Evolutionary conservation across 2,797 vertebrate genomes (phyloP).

Genomic region (Sebastes diploproa): DNA sequence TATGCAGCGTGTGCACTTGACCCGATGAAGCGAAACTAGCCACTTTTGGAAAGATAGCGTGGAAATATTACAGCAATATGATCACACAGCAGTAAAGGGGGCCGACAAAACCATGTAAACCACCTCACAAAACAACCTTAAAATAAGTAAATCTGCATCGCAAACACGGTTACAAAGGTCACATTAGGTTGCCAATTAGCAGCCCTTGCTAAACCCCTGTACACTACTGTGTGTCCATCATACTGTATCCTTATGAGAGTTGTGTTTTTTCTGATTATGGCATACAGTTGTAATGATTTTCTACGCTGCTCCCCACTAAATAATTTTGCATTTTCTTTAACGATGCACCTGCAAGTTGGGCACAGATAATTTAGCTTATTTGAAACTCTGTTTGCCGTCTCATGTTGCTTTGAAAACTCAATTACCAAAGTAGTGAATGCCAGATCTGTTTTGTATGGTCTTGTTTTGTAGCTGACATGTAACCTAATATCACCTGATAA

Average conservation of each 20-base stretch:
- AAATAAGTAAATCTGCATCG: not conserved
- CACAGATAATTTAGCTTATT: slow-evolving; percentile 28
- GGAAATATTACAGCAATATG: slow-evolving; percentile 21
- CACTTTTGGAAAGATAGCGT: slow-evolving; percentile 10
- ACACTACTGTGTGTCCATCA: not conserved
- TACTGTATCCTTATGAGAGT: not conserved
- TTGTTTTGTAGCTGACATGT: not conserved
- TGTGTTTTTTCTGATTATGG: not conserved
- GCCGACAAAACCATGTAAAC: not conserved
- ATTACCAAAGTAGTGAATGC: slow-evolving; percentile 6
- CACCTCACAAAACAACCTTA: not conserved
- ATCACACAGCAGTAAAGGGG: slow-evolving; percentile 1
- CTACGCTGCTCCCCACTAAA: not conserved
- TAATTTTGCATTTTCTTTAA: not conserved
- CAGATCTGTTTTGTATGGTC: not conserved
- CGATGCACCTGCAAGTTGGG: not conserved
- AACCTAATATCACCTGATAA: not conserved
- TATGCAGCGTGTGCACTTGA: slow-evolving; percentile 55
- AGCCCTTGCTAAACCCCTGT: not conserved
- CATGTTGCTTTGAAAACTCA: slow-evolving; percentile 17
- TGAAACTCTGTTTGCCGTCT: slow-evolving; percentile 15
- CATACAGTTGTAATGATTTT: not conserved
- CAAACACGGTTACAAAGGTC: not conserved
- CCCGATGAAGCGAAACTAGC: slow-evolving; percentile 15
- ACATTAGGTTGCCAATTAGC: not conserved